Evolutionary conservation across 2,888 invertebrate genomes (phyloP).

Genomic region (Chrysolina americana): DNA sequence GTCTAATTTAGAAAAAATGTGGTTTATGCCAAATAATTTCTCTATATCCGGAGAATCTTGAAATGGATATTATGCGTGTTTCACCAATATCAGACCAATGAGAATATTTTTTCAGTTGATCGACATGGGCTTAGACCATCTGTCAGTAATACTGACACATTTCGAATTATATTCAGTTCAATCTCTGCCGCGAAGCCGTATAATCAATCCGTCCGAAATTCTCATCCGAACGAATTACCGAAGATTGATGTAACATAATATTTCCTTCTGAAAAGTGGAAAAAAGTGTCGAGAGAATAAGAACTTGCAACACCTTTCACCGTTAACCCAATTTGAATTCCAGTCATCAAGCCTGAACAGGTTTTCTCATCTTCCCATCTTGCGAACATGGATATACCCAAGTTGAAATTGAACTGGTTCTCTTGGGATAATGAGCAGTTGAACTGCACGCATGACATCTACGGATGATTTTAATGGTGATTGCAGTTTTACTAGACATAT

Average conservation of each 20-base stretch:
- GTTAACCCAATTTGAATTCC: constrained; percentile 24
- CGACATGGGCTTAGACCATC: not conserved
- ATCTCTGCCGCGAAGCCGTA: not conserved
- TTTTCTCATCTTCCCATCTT: constrained; percentile 11
- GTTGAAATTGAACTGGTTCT: constrained; percentile 15
- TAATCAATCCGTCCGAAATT: not conserved
- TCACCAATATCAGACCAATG: too few relatives aligned
- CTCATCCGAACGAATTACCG: not conserved
- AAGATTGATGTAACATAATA: constrained; percentile 17
- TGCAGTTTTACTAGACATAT: constrained; percentile 6
- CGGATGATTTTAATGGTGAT: constrained; percentile 17
- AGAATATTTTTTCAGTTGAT: not conserved
- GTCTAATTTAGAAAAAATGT: too few relatives aligned
- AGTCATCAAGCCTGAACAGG: constrained; percentile 21
- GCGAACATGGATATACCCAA: constrained; percentile 11
- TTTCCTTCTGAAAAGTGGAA: constrained; percentile 20
- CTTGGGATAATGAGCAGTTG: constrained; percentile 11
- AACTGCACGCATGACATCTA: constrained; percentile 3
- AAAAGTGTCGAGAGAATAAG: constrained; percentile 9
- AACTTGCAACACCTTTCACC: constrained; percentile 10
- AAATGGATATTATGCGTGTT: too few relatives aligned
- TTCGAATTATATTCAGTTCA: constrained; percentile 5
- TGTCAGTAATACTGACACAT: not conserved
- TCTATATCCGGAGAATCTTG: too few relatives aligned
- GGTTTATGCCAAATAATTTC: too few relatives aligned